Evolutionary conservation across 2,888 invertebrate species (phyloP).

Genomic region (Ceratothoa steindachneri): DNA sequence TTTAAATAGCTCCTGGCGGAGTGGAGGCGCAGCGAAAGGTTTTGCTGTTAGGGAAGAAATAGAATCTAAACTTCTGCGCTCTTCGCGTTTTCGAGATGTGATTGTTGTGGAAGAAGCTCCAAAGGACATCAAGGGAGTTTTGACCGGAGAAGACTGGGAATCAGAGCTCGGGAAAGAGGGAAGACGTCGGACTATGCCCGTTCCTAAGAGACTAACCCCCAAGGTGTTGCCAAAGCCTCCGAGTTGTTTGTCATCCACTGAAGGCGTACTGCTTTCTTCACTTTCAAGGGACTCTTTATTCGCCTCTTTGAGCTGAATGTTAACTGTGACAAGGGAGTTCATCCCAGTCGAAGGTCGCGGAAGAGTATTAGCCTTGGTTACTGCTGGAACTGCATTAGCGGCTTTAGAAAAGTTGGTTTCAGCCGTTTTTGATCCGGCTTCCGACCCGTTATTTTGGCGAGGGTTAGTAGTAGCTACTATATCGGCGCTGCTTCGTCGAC

Average conservation of each 20-base stretch:
- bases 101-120: slow-evolving; percentile 41
- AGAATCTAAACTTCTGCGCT: slow-evolving; percentile 75
- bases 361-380: slow-evolving; percentile 34
- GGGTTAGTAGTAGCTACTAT: slow-evolving; percentile 18
- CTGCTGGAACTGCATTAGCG: slow-evolving; percentile 48
- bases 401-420: slow-evolving; percentile 13
- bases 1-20: slow-evolving; percentile 52
- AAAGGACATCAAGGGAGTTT: slow-evolving; percentile 41
- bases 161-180: slow-evolving; percentile 83
- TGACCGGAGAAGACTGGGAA: slow-evolving; percentile 50
- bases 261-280: slow-evolving; percentile 10
- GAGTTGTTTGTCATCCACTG: background rate
- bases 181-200: slow-evolving; percentile 56
- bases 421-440: background rate
- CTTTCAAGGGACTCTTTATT: background rate
- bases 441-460: background rate
- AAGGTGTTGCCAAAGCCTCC: background rate
- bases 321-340: background rate
- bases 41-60: slow-evolving; percentile 61
- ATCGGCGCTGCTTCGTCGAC: slow-evolving; percentile 35
- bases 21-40: slow-evolving; percentile 11
- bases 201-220: background rate
- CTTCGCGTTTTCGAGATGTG: slow-evolving; percentile 59
- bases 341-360: slow-evolving; percentile 16
- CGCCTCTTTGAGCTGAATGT: background rate